Evolutionary conservation across 1,140 invertebrate genomes (phyloP).

Genomic region (Halesus radiatus): DNA sequence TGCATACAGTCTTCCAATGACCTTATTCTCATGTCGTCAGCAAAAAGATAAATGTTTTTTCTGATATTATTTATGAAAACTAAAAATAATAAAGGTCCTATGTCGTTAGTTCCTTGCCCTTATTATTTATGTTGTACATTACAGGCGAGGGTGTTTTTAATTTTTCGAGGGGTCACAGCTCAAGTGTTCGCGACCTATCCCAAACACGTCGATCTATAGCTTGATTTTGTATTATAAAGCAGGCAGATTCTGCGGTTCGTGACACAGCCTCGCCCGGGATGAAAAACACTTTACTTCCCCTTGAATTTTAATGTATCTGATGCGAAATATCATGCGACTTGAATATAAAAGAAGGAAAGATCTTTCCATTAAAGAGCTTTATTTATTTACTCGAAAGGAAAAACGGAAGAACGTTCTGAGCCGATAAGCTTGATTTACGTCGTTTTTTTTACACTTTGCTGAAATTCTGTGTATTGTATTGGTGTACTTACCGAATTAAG

Average conservation of each 20-base stretch:
- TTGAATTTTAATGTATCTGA: not conserved
- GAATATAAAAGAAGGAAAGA: not conserved
- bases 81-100: no score
- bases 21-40: no score
- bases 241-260: no score
- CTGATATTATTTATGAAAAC: no score
- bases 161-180: not conserved
- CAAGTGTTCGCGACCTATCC: conserved; percentile 8
- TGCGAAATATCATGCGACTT: not conserved
- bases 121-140: no score
- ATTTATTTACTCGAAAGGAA: not conserved
- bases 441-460: no score
- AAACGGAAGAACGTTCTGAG: not conserved
- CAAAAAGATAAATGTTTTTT: no score
- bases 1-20: no score
- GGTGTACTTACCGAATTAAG: no score
- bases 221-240: not conserved
- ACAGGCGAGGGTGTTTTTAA: no score
- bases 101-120: no score
- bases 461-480: no score
- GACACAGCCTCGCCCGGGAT: not conserved
- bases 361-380: not conserved
- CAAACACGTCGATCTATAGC: conserved; percentile 1
- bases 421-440: not conserved
- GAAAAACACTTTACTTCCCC: not conserved